These are phyloP conservation scores for Vesta saturnalis DNA, from an alignment of 2,888 invertebrate genomes.

Conservation along the genomic window DNA sequence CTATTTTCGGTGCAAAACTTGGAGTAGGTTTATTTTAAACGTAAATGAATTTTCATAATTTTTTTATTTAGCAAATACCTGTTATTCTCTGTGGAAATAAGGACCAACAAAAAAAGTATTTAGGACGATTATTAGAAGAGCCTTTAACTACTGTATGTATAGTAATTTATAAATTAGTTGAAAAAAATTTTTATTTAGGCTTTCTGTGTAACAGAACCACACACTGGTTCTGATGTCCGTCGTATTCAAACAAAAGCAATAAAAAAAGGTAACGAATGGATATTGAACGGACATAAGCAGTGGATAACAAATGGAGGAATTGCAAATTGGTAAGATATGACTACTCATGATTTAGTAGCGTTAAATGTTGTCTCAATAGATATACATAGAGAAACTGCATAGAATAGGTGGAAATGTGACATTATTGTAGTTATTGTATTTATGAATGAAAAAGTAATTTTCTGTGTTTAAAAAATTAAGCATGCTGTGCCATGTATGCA, in stretches of 20 bases:
- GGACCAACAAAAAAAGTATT: constrained; percentile 93
- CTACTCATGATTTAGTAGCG: no score
- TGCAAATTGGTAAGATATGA: constrained; percentile 95
- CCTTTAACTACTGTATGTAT: constrained; percentile 82
- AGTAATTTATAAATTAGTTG: not conserved
- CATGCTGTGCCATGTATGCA: no score
- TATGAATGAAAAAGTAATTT: no score
- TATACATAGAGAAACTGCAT: no score
- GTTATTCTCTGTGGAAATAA: constrained; percentile 84
- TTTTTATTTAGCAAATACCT: constrained; percentile 80
- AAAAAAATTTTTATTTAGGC: constrained; percentile 67
- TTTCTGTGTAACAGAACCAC: constrained; percentile 96
- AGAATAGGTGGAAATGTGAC: no score
- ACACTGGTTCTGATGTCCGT: constrained; percentile 95
- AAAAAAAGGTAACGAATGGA: constrained; percentile 94
- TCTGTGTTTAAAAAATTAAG: no score
- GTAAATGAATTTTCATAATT: no score
- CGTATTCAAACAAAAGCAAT: constrained; percentile 91
- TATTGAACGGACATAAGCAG: constrained; percentile 96
- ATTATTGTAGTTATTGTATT: no score
- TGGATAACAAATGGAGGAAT: constrained; percentile 99
- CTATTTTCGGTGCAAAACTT: constrained; percentile 85
- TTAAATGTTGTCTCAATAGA: no score
- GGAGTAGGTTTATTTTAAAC: no score
- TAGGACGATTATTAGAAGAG: constrained; percentile 89